These are phyloP conservation scores for Halcyon smyrnensis DNA, from an alignment of 2,797 vertebrate species.

Conservation along the genomic window DNA sequence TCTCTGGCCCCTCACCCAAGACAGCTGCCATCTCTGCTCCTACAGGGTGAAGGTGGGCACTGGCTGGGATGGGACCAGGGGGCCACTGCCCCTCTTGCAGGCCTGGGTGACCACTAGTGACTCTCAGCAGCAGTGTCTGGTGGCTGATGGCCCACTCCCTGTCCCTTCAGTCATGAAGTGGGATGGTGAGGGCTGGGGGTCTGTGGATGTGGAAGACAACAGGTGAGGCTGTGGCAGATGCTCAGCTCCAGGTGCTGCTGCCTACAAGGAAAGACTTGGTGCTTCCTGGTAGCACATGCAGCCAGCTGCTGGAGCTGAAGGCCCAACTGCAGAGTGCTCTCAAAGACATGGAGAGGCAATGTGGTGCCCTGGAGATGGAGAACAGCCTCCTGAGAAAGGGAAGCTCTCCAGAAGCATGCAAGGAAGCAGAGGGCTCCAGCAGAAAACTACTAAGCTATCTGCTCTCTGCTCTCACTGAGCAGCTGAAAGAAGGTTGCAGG, in stretches of 20 bases:
- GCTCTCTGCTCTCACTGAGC: not conserved
- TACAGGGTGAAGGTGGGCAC: not conserved
- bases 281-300: not conserved
- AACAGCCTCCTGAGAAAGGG: not conserved
- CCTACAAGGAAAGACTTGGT: not conserved
- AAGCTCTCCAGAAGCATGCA: not conserved
- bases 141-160: too few species aligned
- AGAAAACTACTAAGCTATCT: not conserved
- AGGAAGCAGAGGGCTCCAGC: not conserved
- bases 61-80: too few species aligned
- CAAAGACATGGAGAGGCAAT: conserved; percentile 82
- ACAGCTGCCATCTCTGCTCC: not conserved
- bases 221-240: not conserved
- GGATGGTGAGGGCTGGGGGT: too few species aligned
- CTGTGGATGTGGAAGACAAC: not conserved
- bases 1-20: too few species aligned
- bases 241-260: not conserved
- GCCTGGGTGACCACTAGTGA: fast-evolving
- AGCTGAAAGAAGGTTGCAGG: not conserved
- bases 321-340: conserved; percentile 82
- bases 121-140: not conserved
- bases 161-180: not conserved
- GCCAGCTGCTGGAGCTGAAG: conserved; percentile 77
- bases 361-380: not conserved
- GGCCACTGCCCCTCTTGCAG: fast-evolving